Evolutionary conservation across 2,888 invertebrate species (phyloP).

Genomic region (Tachina lurida): DNA sequence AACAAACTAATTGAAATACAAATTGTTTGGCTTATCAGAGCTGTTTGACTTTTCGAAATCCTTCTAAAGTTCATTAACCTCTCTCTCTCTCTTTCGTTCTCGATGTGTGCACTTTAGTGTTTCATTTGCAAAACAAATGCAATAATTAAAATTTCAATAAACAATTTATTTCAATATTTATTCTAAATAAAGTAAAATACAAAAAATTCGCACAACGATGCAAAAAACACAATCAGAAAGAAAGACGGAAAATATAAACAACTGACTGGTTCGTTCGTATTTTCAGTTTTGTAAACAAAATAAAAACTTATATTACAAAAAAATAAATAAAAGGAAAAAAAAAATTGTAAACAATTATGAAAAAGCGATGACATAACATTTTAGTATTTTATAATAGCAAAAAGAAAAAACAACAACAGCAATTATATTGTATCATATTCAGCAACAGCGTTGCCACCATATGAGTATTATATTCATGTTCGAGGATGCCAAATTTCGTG

Average conservation of each 20-base stretch:
- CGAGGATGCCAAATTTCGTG: no score
- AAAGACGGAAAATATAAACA: conserved; percentile 22
- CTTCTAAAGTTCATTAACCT: conserved; percentile 32
- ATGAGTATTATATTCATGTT: no score
- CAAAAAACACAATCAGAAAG: conserved; percentile 4
- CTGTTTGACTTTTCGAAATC: conserved; percentile 11
- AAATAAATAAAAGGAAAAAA: conserved; percentile 11
- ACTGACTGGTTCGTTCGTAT: conserved; percentile 43
- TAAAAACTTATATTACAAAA: conserved; percentile 51
- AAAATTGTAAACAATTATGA: conserved; percentile 16
- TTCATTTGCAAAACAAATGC: conserved; percentile 25
- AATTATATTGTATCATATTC: conserved; percentile 10
- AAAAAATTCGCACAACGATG: conserved; percentile 27
- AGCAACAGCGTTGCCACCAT: not conserved
- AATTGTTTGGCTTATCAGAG: not conserved
- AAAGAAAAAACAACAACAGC: conserved; percentile 7
- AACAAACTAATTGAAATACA: not conserved
- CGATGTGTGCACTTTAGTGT: not conserved
- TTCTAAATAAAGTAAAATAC: conserved; percentile 24
- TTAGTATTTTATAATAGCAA: conserved; percentile 6
- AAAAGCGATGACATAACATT: conserved; percentile 51
- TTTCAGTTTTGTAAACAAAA: conserved; percentile 50
- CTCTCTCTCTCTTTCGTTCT: not conserved
- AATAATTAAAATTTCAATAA: conserved; percentile 34
- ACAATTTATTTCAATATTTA: conserved; percentile 35